Evolutionary conservation across 2,113 vertebrate genomes (phyloP), one percentile per base, ranked within the genome.

Genomic region (Ia io): DNA sequence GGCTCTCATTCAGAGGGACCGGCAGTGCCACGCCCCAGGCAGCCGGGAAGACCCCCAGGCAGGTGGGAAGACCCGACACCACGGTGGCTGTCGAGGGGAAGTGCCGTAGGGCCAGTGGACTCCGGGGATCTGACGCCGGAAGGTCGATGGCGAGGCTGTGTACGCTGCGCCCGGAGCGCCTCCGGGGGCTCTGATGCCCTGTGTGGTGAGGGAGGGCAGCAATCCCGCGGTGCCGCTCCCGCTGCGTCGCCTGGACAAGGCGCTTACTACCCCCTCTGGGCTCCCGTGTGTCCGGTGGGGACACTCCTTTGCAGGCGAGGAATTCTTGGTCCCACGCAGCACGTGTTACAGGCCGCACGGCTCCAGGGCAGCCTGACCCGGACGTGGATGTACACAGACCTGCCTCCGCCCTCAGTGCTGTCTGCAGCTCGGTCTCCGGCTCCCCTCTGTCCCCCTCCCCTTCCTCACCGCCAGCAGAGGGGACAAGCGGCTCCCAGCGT

Each of bases 41-140:
- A 14, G 53, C 71, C 1, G 2, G 23, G 14, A 37, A 85, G 67
- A 30, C 67, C 0, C 5, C 53, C 77, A 5, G 3, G 1, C 32
- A 14, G 53, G 65, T 1, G 2, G 23, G 14, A 37, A 85, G 67
- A 30, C 67, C 0, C 5, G 56, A 56, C 44, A 10, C 22, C 0
- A 2, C 9, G 56, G 47, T 28, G 9, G 0, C 10, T 20, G 8
- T 86, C 30, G 0, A 9, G 44, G 25, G 17, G 32, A 16, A 17
- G 53, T 2, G 32, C 37, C 35, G 25, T 23, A 23, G 56, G 80
- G 59, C 49, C 25, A 6, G 13, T 23, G 2, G 16, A 65, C 49
- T 0, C 35, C 35, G n/a, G 35, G 51, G 28, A 51, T 23, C 35
- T 23, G 40, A 78, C 79, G 28, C 56, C 5, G 22, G 40, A 56